phyloP scores from a whole-genome alignment of 2,888 invertebrate species.

The Steinernema hermaphroditum region DNA sequence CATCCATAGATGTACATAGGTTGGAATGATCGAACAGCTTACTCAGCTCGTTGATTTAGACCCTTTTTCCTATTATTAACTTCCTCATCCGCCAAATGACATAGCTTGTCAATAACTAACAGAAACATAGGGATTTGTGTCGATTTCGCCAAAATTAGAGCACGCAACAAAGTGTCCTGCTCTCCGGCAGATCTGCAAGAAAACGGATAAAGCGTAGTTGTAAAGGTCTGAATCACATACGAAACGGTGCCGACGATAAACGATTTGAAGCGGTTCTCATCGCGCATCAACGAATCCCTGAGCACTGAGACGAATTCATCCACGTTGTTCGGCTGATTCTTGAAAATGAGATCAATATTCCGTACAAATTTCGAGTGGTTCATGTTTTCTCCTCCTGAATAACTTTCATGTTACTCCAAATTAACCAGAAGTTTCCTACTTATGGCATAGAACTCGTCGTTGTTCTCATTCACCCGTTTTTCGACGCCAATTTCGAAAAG shows the following conservation, averaged over 20 bases:
- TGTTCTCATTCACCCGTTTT: neutral
- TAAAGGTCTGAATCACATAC: neutral
- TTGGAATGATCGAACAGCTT: neutral
- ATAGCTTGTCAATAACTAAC: neutral
- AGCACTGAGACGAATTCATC: neutral
- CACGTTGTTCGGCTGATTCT: neutral
- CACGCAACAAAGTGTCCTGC: conserved; percentile 3
- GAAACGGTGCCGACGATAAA: neutral
- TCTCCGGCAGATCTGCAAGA: neutral
- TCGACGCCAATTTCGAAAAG: conserved; percentile 10
- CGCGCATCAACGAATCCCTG: neutral
- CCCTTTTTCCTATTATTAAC: no score
- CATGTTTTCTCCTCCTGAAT: neutral
- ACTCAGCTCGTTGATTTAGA: no score
- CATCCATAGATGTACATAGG: neutral
- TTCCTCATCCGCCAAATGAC: neutral
- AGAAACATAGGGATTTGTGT: neutral
- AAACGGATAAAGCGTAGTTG: no score
- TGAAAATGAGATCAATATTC: neutral
- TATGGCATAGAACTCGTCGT: conserved; percentile 1
- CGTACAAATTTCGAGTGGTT: neutral
- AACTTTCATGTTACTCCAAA: neutral
- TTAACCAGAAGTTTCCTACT: neutral
- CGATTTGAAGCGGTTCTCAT: neutral
- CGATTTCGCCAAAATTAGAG: neutral